A percentile compares a stretch with the other conserved stretches of the same genome.
Conservation (phyloP, 2,888 invertebrate genomes). For the Eretmocerus hayati region DNA sequence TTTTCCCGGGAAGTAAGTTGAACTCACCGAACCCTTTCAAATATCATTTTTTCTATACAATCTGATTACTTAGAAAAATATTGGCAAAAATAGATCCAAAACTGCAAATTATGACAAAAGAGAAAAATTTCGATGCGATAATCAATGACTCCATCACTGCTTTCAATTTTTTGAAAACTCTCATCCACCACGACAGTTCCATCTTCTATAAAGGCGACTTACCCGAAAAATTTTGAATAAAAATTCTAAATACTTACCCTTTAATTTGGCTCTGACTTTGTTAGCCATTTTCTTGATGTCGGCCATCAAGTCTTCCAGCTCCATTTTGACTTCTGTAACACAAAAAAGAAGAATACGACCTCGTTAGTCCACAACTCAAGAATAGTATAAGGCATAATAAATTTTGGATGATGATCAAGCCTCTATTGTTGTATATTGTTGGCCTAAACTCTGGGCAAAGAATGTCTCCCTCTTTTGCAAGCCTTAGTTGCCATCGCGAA, state of each 20-base stretch:
- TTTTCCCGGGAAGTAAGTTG: too few relatives aligned
- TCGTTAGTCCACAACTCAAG: not conserved
- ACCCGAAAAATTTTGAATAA: too few relatives aligned
- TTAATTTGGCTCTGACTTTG: slow-evolving; percentile 98
- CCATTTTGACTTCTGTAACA: slow-evolving; percentile 96
- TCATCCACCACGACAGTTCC: too few relatives aligned
- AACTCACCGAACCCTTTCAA: too few relatives aligned
- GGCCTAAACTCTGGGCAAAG: not conserved
- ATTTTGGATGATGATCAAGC: not conserved
- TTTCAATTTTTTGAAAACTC: too few relatives aligned
- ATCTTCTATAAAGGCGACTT: too few relatives aligned
- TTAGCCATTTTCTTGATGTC: slow-evolving; percentile 99
- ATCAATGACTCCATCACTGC: too few relatives aligned
- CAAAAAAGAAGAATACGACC: slow-evolving; percentile 28
- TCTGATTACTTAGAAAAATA: too few relatives aligned
- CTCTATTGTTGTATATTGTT: not conserved
- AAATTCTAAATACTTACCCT: slow-evolving; percentile 69
- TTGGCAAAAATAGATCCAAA: too few relatives aligned
- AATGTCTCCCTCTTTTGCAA: not conserved
- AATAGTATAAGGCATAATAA: not conserved
- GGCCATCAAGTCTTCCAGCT: slow-evolving; percentile 99
- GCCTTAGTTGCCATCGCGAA: not conserved
- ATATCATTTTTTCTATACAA: too few relatives aligned
- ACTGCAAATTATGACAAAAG: too few relatives aligned
- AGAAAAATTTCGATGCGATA: too few relatives aligned